Evolutionary conservation across 1,140 invertebrate species (phyloP).

Genomic region (Hycleus cichorii): DNA sequence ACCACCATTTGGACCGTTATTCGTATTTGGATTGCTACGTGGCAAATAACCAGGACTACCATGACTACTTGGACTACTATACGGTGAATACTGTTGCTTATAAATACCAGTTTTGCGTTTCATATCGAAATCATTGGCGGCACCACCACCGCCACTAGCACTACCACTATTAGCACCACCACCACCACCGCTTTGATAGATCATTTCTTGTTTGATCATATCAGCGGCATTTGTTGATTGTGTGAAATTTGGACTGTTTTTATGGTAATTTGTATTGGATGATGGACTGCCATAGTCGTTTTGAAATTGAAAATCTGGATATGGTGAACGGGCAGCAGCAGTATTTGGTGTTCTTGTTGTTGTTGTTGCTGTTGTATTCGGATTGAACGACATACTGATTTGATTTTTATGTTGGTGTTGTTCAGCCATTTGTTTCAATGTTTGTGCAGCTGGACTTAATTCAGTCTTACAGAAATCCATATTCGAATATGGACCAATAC

Average conservation of each 20-base stretch:
- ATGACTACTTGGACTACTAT: constrained; percentile 52
- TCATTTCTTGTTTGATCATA: constrained; percentile 43
- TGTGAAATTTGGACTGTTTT: constrained; percentile 42
- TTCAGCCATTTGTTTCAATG: constrained; percentile 91
- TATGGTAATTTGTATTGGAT: constrained; percentile 44
- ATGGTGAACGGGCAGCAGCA: constrained; percentile 39
- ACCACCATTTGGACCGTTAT: constrained; percentile 28
- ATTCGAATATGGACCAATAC: constrained; percentile 41
- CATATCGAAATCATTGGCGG: constrained; percentile 45
- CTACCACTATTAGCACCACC: too few species aligned
- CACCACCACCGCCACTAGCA: too few species aligned
- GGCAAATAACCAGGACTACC: constrained; percentile 58
- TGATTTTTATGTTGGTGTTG: constrained; percentile 86
- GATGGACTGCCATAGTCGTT: constrained; percentile 46
- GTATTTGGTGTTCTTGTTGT: constrained; percentile 37
- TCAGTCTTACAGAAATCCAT: constrained; percentile 55
- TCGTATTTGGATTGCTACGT: constrained; percentile 37
- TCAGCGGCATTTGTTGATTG: constrained; percentile 27
- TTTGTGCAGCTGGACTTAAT: constrained; percentile 83
- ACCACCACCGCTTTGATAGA: constrained; percentile 27
- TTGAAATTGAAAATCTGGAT: constrained; percentile 46
- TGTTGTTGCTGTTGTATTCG: constrained; percentile 7
- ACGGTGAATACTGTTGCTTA: constrained; percentile 60
- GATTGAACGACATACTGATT: constrained; percentile 44
- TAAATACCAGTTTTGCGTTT: constrained; percentile 43